phyloP scores from a whole-genome alignment of 2,888 invertebrate genomes.

The Drosophila formosana region DNA sequence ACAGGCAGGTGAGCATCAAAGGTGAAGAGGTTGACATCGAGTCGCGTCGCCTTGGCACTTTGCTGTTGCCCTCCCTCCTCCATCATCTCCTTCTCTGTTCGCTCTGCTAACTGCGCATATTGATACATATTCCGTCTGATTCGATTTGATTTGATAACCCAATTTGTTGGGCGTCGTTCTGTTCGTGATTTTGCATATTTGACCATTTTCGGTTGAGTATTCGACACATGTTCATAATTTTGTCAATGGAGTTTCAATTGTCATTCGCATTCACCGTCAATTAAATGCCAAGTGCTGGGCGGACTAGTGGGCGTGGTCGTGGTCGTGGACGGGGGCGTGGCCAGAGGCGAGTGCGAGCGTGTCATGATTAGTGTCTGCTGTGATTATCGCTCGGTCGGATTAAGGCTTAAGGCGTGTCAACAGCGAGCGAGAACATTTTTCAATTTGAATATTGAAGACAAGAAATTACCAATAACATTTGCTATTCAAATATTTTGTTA shows the following conservation, averaged over 20 bases:
- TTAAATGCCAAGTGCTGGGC: not conserved
- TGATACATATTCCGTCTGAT: not conserved
- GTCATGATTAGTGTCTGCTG: not conserved
- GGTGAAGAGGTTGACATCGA: slow-evolving; percentile 17
- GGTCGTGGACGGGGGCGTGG: not conserved
- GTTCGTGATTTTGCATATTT: not conserved
- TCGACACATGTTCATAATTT: slow-evolving; percentile 11
- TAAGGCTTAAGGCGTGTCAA: not conserved
- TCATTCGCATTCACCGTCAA: slow-evolving; percentile 1
- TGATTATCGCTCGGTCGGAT: not conserved
- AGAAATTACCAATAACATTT: too few relatives aligned
- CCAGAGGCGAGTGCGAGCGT: not conserved
- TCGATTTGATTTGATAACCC: slow-evolving; percentile 1
- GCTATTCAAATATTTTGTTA: too few relatives aligned
- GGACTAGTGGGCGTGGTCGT: not conserved
- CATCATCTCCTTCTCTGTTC: not conserved
- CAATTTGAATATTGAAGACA: too few relatives aligned
- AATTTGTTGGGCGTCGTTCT: not conserved
- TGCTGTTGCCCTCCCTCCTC: not conserved
- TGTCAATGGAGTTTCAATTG: slow-evolving; percentile 1
- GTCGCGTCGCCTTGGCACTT: slow-evolving; percentile 4
- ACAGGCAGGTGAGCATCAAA: slow-evolving; percentile 8
- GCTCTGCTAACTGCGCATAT: not conserved
- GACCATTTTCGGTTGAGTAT: not conserved
- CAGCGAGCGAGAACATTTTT: too few relatives aligned